Conservation (phyloP, 1,140 invertebrate species). For the Neodiprion virginianus region DNA sequence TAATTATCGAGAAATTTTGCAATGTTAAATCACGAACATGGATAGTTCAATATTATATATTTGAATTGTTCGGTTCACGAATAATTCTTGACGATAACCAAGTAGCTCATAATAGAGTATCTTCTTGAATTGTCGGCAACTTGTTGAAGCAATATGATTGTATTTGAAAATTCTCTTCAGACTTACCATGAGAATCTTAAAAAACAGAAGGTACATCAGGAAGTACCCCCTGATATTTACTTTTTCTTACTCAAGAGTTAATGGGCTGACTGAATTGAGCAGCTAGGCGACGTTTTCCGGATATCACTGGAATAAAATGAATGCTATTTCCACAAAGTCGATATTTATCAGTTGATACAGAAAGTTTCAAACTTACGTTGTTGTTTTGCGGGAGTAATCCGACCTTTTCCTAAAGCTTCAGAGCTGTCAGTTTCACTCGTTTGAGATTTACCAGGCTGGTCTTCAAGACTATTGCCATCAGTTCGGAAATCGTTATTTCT, state of each 20-base stretch:
- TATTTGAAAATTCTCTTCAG: not conserved
- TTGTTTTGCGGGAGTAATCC: not conserved
- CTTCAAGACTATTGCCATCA: not conserved
- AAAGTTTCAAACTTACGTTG: not conserved
- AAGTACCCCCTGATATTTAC: not conserved
- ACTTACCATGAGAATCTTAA: not conserved
- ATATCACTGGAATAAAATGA: conserved; percentile 36
- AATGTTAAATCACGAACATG: not conserved
- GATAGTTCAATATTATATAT: not conserved
- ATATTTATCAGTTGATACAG: not conserved
- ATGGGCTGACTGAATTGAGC: conserved; percentile 58
- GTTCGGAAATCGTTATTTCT: not conserved
- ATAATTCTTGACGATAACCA: not conserved
- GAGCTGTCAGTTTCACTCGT: not conserved
- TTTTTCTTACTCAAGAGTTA: conserved; percentile 27
- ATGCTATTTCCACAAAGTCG: not conserved
- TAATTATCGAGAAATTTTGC: too few species aligned
- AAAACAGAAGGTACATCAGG: not conserved
- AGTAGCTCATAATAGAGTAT: not conserved
- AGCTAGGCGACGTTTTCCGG: conserved; percentile 55
- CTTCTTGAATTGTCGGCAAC: not conserved
- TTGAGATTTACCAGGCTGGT: not conserved
- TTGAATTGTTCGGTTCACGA: not conserved
- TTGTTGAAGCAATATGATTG: not conserved
- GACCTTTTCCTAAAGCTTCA: not conserved